These are phyloP conservation scores for Meghimatium bilineatum DNA, from an alignment of 2,888 invertebrate genomes.

Conservation along the genomic window DNA sequence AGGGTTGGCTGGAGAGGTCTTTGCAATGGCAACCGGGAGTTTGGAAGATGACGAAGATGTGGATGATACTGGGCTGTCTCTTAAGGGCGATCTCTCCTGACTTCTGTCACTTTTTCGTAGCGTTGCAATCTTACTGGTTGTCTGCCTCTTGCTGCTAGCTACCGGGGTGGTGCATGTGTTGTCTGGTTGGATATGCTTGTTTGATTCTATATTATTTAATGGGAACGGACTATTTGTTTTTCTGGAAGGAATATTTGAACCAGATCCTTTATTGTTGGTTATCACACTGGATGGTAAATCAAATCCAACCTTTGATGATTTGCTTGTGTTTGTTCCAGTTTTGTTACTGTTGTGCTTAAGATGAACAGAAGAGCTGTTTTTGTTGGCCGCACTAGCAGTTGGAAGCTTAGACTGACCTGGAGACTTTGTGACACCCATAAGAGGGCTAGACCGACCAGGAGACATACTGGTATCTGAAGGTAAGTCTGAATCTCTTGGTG, in stretches of 20 bases:
- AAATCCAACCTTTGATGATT: constrained; percentile 27
- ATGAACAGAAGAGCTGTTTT: background rate
- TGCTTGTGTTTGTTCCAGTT: background rate
- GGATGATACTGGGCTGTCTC: constrained; percentile 36
- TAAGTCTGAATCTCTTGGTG: too few species aligned
- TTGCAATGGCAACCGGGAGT: constrained; percentile 58
- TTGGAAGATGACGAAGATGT: constrained; percentile 53
- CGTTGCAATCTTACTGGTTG: constrained; percentile 86
- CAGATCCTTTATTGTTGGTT: constrained; percentile 21
- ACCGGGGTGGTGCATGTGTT: constrained; percentile 1
- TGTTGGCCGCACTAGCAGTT: background rate
- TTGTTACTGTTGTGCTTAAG: background rate
- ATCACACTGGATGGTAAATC: background rate
- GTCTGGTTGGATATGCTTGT: background rate
- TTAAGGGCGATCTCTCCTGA: constrained; percentile 45
- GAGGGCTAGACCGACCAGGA: constrained; percentile 24
- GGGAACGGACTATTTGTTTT: constrained; percentile 32
- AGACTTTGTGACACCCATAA: constrained; percentile 36
- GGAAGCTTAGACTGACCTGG: constrained; percentile 10
- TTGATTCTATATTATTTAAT: background rate
- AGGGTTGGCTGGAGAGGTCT: constrained; percentile 6
- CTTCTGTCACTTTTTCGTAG: constrained; percentile 85
- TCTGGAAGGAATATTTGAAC: constrained; percentile 48
- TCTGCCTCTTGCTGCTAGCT: constrained; percentile 23
- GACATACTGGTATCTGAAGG: background rate